These are phyloP conservation scores for Jacana jacana DNA, from an alignment of 2,113 vertebrate species.

Conservation along the genomic window DNA sequence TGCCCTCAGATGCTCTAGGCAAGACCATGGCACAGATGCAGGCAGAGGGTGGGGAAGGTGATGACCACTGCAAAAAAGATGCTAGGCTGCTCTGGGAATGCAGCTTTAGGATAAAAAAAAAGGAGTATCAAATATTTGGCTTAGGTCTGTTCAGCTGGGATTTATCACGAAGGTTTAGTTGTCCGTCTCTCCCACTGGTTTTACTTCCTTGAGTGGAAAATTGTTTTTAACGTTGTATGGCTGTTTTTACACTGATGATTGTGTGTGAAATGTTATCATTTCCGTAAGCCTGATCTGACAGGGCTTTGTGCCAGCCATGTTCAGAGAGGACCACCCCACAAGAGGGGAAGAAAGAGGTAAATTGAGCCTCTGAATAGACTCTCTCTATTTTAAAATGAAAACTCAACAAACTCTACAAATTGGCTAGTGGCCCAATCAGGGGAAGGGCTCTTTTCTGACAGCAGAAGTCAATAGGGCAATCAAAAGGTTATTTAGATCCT, in stretches of 20 bases:
- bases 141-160: background rate
- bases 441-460: background rate
- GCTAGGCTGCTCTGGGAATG: background rate
- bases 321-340: background rate
- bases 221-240: background rate
- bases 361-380: accelerated
- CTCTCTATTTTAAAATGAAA: background rate
- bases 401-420: background rate
- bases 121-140: background rate
- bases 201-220: background rate
- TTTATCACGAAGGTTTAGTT: background rate
- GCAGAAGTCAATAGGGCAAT: background rate
- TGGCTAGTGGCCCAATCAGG: background rate
- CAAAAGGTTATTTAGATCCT: background rate
- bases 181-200: background rate
- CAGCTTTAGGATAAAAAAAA: background rate
- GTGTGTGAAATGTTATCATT: background rate
- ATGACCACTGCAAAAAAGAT: background rate
- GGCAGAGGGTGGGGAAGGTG: background rate
- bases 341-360: background rate
- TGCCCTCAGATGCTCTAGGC: background rate
- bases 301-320: background rate
- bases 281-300: background rate
- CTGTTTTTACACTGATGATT: background rate
- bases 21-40: background rate